These are phyloP conservation scores for Oasisia sp. DNA, from an alignment of 2,888 invertebrate species.

Conservation along the genomic window DNA sequence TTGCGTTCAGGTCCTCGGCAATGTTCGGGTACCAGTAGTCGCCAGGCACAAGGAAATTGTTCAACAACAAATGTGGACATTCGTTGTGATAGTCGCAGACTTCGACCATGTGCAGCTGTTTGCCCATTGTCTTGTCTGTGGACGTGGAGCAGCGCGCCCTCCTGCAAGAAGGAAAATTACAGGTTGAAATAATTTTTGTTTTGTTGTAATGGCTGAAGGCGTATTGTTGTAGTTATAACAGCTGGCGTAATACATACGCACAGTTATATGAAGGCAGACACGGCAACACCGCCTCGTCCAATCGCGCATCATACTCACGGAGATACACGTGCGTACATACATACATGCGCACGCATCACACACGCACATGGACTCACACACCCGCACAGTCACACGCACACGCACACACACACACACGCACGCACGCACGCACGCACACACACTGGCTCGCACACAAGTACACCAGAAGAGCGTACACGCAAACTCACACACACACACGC, in stretches of 20 bases:
- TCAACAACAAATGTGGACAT: constrained; percentile 3
- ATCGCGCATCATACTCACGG: no score
- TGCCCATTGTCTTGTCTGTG: not conserved
- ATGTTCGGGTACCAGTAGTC: not conserved
- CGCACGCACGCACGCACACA: no score
- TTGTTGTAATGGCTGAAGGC: not conserved
- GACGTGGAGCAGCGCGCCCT: not conserved
- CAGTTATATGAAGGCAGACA: no score
- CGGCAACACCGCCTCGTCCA: no score
- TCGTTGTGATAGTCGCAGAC: constrained; percentile 2
- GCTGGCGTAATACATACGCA: not conserved
- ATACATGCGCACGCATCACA: no score
- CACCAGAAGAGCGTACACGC: no score
- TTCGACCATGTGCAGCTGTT: not conserved
- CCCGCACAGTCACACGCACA: no score
- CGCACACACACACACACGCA: no score
- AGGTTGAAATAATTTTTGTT: not conserved
- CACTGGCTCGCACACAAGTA: no score
- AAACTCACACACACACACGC: no score
- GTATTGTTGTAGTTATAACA: not conserved
- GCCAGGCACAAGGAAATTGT: not conserved
- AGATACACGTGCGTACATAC: no score
- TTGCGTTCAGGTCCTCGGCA: not conserved
- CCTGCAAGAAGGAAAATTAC: not conserved
- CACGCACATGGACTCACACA: no score